Conservation (phyloP, 2,113 vertebrate genomes). For the Nettapus auritus region DNA sequence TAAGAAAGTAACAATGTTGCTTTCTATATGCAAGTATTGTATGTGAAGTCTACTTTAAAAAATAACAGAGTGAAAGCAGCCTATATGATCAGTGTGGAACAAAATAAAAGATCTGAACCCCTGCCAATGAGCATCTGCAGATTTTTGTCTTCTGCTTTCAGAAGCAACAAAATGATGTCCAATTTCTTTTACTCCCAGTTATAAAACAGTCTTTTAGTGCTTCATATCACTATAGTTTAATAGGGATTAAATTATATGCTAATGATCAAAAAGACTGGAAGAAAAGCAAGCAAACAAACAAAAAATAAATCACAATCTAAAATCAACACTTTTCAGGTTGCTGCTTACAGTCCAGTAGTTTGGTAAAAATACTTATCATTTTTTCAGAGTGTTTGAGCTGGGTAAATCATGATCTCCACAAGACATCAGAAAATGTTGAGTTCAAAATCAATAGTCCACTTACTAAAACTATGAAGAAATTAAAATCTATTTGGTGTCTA, state of each 20-base stretch:
- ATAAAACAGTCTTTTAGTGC: not conserved
- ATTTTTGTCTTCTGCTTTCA: not conserved
- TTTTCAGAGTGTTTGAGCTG: not conserved
- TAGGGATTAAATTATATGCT: not conserved
- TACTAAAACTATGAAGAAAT: not conserved
- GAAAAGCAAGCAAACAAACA: not conserved
- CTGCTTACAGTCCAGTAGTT: not conserved
- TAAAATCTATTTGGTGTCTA: not conserved
- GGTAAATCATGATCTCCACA: not conserved
- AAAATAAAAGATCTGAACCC: not conserved
- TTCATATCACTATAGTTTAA: not conserved
- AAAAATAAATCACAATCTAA: not conserved
- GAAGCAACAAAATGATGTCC: not conserved
- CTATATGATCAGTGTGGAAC: not conserved
- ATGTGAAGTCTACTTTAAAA: not conserved
- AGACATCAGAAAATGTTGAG: not conserved
- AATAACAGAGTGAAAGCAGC: not conserved
- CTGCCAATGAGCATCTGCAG: not conserved
- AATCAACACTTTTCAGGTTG: not conserved
- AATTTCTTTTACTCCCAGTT: not conserved
- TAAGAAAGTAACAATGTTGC: not conserved
- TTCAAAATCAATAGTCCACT: not conserved
- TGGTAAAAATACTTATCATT: rapidly evolving
- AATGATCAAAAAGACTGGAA: not conserved
- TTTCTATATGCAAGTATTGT: not conserved